These are phyloP conservation scores for Zhuqinia jingwanae DNA, from an alignment of 2,888 invertebrate genomes.

Conservation along the genomic window DNA sequence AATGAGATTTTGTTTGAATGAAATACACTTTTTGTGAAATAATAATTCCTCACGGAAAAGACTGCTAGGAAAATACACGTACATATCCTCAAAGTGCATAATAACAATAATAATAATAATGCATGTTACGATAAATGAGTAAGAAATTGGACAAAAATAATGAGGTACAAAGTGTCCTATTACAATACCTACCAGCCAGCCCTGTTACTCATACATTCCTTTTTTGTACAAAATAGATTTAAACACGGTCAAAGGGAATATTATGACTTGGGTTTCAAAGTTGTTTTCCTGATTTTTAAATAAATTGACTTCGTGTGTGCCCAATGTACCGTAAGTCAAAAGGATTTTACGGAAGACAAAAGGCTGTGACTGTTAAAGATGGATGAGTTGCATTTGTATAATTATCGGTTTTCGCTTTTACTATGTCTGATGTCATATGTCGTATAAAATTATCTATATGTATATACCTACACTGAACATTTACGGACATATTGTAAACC, in stretches of 20 bases:
- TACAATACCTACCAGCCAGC: conserved; percentile 39
- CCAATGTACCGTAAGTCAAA: background rate
- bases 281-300: background rate
- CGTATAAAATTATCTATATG: too few species aligned
- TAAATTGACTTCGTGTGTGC: conserved; percentile 40
- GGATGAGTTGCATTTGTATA: conserved; percentile 20
- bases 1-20: conserved; percentile 61
- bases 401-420: conserved; percentile 50
- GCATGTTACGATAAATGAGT: background rate
- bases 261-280: background rate
- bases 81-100: background rate
- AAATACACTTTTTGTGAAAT: background rate
- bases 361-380: conserved; percentile 41
- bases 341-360: conserved; percentile 6
- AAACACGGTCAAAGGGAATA: too few species aligned
- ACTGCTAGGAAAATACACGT: conserved; percentile 27
- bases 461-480: too few species aligned
- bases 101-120: too few species aligned
- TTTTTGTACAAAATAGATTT: background rate
- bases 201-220: conserved; percentile 3
- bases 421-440: background rate
- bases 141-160: conserved; percentile 41
- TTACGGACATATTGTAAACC: too few species aligned
- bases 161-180: conserved; percentile 54
- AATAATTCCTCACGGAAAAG: conserved; percentile 8